These are phyloP conservation scores for Zapus hudsonius DNA, from an alignment of 2,113 vertebrate species.

Conservation along the genomic window DNA sequence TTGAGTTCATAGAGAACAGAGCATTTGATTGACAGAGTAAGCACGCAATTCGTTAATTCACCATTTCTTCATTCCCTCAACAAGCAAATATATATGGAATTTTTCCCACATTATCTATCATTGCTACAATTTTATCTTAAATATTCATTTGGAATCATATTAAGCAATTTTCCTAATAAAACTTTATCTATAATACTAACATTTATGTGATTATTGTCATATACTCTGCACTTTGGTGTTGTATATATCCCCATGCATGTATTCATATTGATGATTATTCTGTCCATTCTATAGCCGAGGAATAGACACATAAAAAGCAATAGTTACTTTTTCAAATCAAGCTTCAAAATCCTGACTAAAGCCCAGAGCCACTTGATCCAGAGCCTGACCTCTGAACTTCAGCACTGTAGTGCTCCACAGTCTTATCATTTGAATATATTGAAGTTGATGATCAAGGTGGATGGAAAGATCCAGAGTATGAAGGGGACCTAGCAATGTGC, in stretches of 20 bases:
- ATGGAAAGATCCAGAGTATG: neutral
- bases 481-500: neutral
- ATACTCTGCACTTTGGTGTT: no score
- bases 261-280: neutral
- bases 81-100: neutral
- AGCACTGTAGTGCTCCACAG: no score
- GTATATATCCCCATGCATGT: neutral
- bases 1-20: neutral
- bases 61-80: neutral
- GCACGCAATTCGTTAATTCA: neutral
- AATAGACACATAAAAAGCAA: neutral
- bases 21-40: neutral
- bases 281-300: neutral
- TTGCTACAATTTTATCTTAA: neutral
- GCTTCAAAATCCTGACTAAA: neutral
- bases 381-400: neutral
- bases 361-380: neutral
- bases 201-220: neutral
- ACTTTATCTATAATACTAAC: neutral
- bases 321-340: neutral
- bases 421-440: neutral
- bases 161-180: neutral
- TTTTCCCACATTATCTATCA: neutral
- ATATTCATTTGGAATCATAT: neutral
- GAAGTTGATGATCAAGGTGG: neutral